Conservation (phyloP, 35 echinoderm and acorn worm genomes). For the Hemicentrotus pulcherrimus region DNA sequence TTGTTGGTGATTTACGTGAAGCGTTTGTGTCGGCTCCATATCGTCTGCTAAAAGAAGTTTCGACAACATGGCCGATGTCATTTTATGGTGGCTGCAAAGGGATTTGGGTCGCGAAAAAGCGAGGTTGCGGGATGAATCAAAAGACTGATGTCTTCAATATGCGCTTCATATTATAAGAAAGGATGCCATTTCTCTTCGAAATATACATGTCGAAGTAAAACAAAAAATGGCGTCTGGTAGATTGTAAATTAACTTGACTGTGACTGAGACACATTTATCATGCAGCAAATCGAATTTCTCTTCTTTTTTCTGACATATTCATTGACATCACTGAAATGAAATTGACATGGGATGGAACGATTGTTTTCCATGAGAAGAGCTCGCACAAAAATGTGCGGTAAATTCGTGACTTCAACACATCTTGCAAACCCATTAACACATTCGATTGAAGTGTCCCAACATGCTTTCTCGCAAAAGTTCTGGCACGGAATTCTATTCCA, state of each 20-base stretch:
- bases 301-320: neutral
- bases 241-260: neutral
- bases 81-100: slow-evolving; percentile 3
- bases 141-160: neutral
- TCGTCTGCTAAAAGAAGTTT: neutral
- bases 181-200: neutral
- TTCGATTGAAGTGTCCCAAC: too few relatives aligned
- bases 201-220: neutral
- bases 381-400: neutral
- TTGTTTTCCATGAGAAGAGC: neutral
- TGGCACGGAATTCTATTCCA: neutral
- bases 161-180: neutral
- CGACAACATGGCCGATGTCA: neutral
- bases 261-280: neutral
- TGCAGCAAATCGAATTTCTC: neutral
- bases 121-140: neutral
- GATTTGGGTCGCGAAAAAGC: neutral
- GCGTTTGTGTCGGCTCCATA: neutral
- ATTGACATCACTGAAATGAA: neutral
- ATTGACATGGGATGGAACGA: neutral
- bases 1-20: neutral
- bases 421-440: neutral
- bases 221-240: neutral
- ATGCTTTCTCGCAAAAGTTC: too few relatives aligned
- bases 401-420: neutral